Percentiles rank a stretch among this genome's conserved stretches.
Conservation (phyloP, 2,113 vertebrate genomes). For the Burhinus oedicnemus region DNA sequence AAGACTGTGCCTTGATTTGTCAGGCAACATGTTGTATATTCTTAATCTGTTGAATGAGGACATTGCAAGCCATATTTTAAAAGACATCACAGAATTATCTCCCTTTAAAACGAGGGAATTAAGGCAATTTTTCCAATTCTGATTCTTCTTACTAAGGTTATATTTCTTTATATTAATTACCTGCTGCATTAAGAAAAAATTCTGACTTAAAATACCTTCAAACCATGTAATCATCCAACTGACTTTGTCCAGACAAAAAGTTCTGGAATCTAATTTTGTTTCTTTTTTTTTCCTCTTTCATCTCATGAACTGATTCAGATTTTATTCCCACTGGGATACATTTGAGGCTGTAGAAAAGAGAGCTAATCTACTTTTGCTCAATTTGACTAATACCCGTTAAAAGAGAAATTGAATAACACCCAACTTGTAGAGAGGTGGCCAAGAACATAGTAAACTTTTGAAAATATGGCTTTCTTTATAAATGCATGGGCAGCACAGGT, state of each 20-base stretch:
- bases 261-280: neutral
- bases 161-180: neutral
- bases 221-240: neutral
- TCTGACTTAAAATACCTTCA: neutral
- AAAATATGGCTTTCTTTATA: neutral
- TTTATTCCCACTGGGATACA: neutral
- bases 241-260: neutral
- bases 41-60: conserved; percentile 1
- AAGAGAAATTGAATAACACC: neutral
- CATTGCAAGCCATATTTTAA: neutral
- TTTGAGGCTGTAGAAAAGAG: neutral
- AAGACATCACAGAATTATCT: neutral
- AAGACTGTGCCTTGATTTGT: conserved; percentile 30
- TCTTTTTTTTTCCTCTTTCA: neutral
- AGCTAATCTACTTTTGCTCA: neutral
- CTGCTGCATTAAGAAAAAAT: neutral
- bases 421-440: neutral
- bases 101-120: neutral
- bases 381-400: neutral
- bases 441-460: neutral
- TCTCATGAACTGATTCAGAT: neutral
- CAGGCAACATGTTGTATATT: conserved; percentile 37
- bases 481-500: neutral
- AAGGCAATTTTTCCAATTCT: neutral
- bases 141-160: neutral